Evolutionary conservation across 1,140 invertebrate species (phyloP).

Genomic region (Lepidurus packardi): DNA sequence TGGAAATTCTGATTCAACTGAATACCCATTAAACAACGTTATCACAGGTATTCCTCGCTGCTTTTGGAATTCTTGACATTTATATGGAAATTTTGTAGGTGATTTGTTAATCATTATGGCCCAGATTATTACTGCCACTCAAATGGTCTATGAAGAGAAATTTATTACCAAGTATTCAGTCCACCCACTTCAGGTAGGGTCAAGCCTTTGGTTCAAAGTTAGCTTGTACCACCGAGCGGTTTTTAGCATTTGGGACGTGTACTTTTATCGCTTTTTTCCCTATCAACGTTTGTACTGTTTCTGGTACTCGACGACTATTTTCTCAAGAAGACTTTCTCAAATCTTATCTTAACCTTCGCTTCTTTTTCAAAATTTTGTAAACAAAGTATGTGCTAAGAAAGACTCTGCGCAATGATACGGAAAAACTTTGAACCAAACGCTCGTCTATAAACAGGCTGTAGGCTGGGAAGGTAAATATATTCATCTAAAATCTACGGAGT

Average conservation of each 20-base stretch:
- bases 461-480: constrained; percentile 75
- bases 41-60: constrained; percentile 57
- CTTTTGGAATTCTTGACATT: constrained; percentile 12
- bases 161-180: constrained; percentile 76
- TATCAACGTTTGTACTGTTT: no score
- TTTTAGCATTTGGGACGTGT: background rate
- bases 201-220: constrained; percentile 4
- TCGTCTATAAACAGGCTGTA: constrained; percentile 55
- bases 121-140: constrained; percentile 79
- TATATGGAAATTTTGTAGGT: constrained; percentile 50
- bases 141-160: constrained; percentile 94
- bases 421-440: background rate
- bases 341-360: background rate
- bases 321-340: no score
- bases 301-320: no score
- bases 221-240: background rate
- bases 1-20: constrained; percentile 45
- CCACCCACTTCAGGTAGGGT: constrained; percentile 60
- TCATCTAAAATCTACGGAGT: constrained; percentile 15
- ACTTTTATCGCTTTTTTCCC: no score
- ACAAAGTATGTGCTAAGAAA: no score
- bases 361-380: background rate
- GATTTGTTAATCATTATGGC: constrained; percentile 87
- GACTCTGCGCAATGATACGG: background rate
- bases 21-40: constrained; percentile 64